phyloP scores from a whole-genome alignment of 2,888 invertebrate genomes.

The Eupithecia exiguata region DNA sequence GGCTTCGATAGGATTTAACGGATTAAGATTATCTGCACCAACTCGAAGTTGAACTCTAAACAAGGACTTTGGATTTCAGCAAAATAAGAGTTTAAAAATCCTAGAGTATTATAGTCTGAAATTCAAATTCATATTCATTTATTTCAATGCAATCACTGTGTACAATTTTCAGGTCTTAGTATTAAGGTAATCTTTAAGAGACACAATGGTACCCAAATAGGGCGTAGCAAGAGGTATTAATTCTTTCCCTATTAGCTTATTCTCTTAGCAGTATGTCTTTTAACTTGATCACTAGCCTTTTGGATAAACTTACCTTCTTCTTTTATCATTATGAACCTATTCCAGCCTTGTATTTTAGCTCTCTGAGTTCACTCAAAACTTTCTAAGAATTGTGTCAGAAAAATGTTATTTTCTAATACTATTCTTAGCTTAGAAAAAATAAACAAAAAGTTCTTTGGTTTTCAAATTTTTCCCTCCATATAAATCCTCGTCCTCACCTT shows the following conservation, averaged over 20 bases:
- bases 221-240: neutral
- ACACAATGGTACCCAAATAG: too few relatives aligned
- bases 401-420: neutral
- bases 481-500: neutral
- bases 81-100: neutral
- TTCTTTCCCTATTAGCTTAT: neutral
- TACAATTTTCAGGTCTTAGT: too few relatives aligned
- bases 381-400: too few relatives aligned
- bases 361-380: neutral
- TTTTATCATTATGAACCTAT: neutral
- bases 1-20: neutral
- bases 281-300: neutral
- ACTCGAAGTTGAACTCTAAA: neutral
- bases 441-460: neutral
- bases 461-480: neutral
- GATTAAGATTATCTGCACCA: neutral
- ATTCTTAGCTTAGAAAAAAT: neutral
- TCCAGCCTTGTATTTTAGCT: neutral
- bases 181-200: too few relatives aligned
- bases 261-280: neutral
- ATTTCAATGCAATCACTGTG: too few relatives aligned
- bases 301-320: neutral
- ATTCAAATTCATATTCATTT: too few relatives aligned
- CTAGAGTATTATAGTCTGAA: neutral
- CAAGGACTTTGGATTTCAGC: conserved; percentile 1